phyloP scores from a whole-genome alignment of 64 coral and sea anemone species.

The Actinia tenebrosa region DNA sequence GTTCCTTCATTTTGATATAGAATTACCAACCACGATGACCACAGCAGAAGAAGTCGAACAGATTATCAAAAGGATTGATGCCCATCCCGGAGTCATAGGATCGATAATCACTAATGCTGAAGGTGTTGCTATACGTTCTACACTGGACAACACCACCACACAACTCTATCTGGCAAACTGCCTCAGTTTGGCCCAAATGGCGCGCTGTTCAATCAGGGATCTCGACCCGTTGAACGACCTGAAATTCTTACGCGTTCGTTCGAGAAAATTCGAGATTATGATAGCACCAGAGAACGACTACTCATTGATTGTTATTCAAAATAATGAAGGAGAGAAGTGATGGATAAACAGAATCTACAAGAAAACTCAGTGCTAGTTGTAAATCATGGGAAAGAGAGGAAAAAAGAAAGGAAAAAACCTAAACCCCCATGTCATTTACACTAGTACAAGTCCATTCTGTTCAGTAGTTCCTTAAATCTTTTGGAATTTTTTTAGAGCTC shows the following conservation, averaged over 20 bases:
- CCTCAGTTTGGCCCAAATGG: slow-evolving; percentile 36
- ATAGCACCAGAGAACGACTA: slow-evolving; percentile 62
- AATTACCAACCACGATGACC: not conserved
- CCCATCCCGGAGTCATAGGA: slow-evolving; percentile 78
- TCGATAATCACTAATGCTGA: slow-evolving; percentile 58
- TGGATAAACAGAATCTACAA: not conserved
- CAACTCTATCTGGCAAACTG: slow-evolving; percentile 59
- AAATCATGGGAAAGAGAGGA: not conserved
- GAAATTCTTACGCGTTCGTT: slow-evolving; percentile 75
- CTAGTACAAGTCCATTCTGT: too few relatives aligned
- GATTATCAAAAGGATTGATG: slow-evolving; percentile 61
- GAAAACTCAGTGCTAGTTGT: not conserved
- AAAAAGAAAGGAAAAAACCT: too few relatives aligned
- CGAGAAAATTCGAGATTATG: slow-evolving; percentile 79
- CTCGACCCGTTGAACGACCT: slow-evolving; percentile 76
- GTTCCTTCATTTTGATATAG: not conserved
- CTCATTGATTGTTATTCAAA: slow-evolving; percentile 76
- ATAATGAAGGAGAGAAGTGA: not conserved
- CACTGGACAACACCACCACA: slow-evolving; percentile 83
- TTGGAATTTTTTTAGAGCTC: too few relatives aligned
- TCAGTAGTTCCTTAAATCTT: too few relatives aligned
- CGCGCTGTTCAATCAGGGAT: slow-evolving; percentile 66
- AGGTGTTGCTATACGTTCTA: slow-evolving; percentile 61
- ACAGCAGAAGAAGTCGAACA: slow-evolving; percentile 68
- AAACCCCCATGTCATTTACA: too few relatives aligned